Conservation (phyloP, 2,888 invertebrate genomes). For the Loripinus fragilis region DNA sequence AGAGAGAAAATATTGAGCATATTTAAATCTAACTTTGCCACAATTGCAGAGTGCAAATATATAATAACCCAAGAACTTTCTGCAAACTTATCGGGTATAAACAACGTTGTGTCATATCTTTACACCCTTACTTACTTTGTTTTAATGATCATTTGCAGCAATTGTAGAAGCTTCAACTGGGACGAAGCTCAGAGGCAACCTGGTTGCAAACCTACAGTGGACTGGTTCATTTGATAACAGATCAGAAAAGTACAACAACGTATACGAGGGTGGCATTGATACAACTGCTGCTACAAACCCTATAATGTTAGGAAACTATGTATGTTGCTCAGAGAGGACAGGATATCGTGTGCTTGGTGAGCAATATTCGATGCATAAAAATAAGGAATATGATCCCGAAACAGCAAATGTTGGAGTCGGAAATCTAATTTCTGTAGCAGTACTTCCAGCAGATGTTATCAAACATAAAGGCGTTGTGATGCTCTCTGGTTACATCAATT, state of each 20-base stretch:
- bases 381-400: not conserved
- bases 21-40: no score
- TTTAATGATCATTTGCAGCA: no score
- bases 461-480: conserved; percentile 12
- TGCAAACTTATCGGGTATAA: no score
- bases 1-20: no score
- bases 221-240: conserved; percentile 74
- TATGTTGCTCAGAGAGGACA: conserved; percentile 72
- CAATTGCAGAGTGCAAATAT: no score
- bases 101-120: no score
- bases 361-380: conserved; percentile 18
- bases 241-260: conserved; percentile 59
- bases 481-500: conserved; percentile 70
- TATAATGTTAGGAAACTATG: conserved; percentile 65
- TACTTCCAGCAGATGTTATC: conserved; percentile 58
- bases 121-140: no score
- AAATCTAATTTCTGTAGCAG: conserved; percentile 59
- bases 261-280: conserved; percentile 60
- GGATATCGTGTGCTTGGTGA: conserved; percentile 55
- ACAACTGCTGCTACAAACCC: conserved; percentile 38
- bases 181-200: conserved; percentile 63
- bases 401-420: conserved; percentile 26
- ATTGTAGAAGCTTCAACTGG: conserved; percentile 60
- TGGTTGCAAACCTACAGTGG: conserved; percentile 69
- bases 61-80: no score